Conservation (phyloP, 2,113 vertebrate genomes). For the Pelvicachromis taeniatus region DNA sequence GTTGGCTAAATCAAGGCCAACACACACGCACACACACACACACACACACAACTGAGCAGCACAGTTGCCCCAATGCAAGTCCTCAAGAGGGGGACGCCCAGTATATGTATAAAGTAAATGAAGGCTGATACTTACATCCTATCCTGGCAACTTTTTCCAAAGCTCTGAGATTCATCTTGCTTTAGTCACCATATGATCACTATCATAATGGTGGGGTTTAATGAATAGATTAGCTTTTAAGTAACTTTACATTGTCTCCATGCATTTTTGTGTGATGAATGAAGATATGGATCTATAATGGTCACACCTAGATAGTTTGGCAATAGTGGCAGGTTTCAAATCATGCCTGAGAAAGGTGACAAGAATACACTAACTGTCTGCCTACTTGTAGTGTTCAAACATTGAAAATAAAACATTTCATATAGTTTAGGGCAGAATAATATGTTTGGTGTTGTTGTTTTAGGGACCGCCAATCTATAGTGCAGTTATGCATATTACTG, state of each 20-base stretch:
- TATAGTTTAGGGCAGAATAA: conserved; percentile 9
- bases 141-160: conserved; percentile 99
- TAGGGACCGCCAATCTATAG: conserved; percentile 25
- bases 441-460: conserved; percentile 5
- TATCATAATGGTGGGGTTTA: conserved; percentile 99
- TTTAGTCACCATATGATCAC: conserved; percentile 99
- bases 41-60: background rate
- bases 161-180: conserved; percentile 99
- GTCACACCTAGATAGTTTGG: conserved; percentile 53
- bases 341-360: conserved; percentile 42
- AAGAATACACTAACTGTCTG: conserved; percentile 23
- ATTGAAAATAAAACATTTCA: conserved; percentile 43
- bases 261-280: conserved; percentile 97
- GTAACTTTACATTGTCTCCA: conserved; percentile 99
- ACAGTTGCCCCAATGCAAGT: conserved; percentile 98
- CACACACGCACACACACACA: background rate
- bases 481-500: conserved; percentile 25
- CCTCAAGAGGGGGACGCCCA: conserved; percentile 98
- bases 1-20: background rate
- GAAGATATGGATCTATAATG: conserved; percentile 63
- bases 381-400: conserved; percentile 28
- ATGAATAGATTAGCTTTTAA: conserved; percentile 99
- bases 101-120: conserved; percentile 95
- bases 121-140: conserved; percentile 99
- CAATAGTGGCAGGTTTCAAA: conserved; percentile 50